Percentiles rank a stretch among this genome's conserved stretches.
phyloP scores from a whole-genome alignment of 2,113 vertebrate genomes.

The Caloenas nicobarica region DNA sequence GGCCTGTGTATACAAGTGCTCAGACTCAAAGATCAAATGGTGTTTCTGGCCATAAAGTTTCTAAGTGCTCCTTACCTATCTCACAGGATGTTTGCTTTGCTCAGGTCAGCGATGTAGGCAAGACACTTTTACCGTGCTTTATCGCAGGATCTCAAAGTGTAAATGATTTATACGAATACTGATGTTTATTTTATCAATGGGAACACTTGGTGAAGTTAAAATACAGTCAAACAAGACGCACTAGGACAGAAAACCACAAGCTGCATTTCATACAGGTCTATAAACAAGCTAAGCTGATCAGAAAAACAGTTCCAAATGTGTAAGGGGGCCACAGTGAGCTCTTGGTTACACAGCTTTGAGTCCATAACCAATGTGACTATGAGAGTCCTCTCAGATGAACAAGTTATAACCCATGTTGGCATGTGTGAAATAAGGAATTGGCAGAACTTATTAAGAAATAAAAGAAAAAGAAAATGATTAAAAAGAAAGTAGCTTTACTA shows the following conservation, averaged over 20 bases:
- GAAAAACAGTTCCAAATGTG: background rate
- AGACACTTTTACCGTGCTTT: background rate
- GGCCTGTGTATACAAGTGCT: background rate
- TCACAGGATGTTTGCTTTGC: conserved; percentile 9
- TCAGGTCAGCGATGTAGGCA: background rate
- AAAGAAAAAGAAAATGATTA: conserved; percentile 4
- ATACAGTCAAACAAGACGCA: background rate
- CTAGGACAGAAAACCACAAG: background rate
- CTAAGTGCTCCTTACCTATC: background rate
- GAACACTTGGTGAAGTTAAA: background rate
- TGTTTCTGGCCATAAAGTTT: background rate
- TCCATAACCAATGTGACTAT: background rate
- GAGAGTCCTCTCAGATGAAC: background rate
- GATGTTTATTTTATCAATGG: conserved; percentile 10
- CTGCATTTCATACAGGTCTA: background rate
- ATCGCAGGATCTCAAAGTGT: background rate
- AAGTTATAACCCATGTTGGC: background rate
- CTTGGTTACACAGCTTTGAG: background rate
- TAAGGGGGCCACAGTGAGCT: background rate
- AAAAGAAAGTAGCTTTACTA: conserved; percentile 1
- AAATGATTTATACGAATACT: background rate
- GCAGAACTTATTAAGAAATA: background rate
- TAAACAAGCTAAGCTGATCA: background rate
- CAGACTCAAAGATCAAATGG: background rate
- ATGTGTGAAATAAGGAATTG: background rate